Evolutionary conservation across 2,888 invertebrate genomes (phyloP), one percentile per base, ranked within the genome.

Genomic region (Cheilosia impressa): DNA sequence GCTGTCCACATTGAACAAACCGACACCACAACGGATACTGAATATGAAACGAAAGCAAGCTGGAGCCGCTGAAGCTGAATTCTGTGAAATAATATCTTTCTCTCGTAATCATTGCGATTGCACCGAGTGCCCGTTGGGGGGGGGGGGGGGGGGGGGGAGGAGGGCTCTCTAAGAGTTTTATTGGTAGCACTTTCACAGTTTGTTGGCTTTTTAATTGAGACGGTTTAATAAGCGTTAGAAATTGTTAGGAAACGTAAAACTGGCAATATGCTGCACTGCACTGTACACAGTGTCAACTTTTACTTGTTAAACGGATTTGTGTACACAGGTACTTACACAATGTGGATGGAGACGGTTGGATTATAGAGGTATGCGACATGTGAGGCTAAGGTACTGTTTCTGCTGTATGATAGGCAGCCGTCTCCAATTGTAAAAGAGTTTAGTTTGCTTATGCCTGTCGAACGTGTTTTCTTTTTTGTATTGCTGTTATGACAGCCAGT

Each of bases 101-200:
- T 60, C 58, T 43, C 60, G 62, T 72, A 72, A 62, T 78, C 72
- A 31, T 77, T 72, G 55, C 66, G 31, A 66, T 72, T 53, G 60
- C 24, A 43, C n/a, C 13, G 27, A 45, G 43, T 71, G 71, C 53
- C 41, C 65, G 57, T 62, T 27, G 19, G 45, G 31, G 50, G 52
- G 22, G 24, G 24, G 22, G 24, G 24, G 19, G 45, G 31, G 50
- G 52, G 22, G 24, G 24, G 19, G 45, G 31, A 43, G 52, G 22
- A 15, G 24, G 52, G 57, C 19, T 27, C 58, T 75, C 38, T 75
- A 58, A 71, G 60, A 55, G 79, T 53, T 71, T 77, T 83, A 55
- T 62, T 68, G 73, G 55, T 62, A 63, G 66, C 78, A 83, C 82
- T 83, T 83, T 77, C 72, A 77, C 58, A 62, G 69, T 55, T 38